These are phyloP conservation scores for Alviniconcha marisindica DNA, from an alignment of 1,140 invertebrate species.

Conservation along the genomic window DNA sequence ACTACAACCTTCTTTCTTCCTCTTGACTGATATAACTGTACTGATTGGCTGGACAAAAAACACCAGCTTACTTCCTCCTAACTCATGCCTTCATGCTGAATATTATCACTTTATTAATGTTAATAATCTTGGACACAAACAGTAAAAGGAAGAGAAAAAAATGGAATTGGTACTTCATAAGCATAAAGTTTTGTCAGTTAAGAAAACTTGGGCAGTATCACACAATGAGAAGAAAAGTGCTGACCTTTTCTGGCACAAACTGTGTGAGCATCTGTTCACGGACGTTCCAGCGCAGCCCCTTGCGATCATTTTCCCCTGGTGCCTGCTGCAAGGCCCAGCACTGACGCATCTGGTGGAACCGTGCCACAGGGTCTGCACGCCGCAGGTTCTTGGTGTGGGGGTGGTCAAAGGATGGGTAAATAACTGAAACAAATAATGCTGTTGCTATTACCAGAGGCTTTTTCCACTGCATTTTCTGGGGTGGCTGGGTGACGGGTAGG, in stretches of 20 bases:
- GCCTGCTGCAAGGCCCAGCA: conserved; percentile 64
- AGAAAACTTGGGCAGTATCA: no score
- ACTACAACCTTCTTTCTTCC: no score
- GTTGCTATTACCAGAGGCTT: not conserved
- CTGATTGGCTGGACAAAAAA: no score
- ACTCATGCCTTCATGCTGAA: no score
- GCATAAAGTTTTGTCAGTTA: no score
- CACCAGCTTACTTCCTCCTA: no score
- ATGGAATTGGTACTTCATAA: no score
- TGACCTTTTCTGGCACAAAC: conserved; percentile 69
- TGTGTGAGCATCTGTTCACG: conserved; percentile 72
- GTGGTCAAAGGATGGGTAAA: conserved; percentile 54
- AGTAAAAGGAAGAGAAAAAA: no score
- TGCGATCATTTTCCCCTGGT: conserved; percentile 73
- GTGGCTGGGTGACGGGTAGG: not conserved
- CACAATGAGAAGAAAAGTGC: not conserved
- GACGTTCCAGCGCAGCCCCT: conserved; percentile 72
- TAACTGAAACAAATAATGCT: conserved; percentile 52
- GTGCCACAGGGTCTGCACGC: conserved; percentile 69
- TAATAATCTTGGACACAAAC: no score
- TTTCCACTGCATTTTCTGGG: not conserved
- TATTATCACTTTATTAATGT: no score
- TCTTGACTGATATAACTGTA: no score
- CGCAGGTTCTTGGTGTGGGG: conserved; percentile 64
- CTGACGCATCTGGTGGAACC: conserved; percentile 68